These are phyloP conservation scores for Clavelina lepadiformis DNA, from an alignment of 23 tunicate genomes.

Conservation along the genomic window DNA sequence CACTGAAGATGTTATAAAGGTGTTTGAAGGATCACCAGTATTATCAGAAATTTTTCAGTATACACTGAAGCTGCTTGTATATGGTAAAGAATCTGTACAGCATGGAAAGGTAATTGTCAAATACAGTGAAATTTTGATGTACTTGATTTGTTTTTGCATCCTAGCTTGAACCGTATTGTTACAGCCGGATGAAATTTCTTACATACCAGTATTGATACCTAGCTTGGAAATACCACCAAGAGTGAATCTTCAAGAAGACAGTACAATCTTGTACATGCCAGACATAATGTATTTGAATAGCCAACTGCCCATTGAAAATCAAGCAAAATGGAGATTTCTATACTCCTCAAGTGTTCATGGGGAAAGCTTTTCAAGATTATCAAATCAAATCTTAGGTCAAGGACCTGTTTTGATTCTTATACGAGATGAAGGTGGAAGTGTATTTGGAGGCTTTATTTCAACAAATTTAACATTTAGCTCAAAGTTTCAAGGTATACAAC, in stretches of 20 bases:
- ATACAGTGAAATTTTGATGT: too few species aligned
- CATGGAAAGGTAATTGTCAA: too few species aligned
- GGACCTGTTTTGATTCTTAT: conserved; percentile 68
- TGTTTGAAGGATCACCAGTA: too few species aligned
- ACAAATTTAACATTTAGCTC: conserved; percentile 61
- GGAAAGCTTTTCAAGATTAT: conserved; percentile 82
- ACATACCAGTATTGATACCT: conserved; percentile 13
- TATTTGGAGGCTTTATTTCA: conserved; percentile 76
- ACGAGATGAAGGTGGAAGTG: conserved; percentile 57
- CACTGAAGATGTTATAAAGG: too few species aligned
- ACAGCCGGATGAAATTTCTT: background rate
- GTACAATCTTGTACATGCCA: conserved; percentile 19
- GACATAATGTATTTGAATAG: conserved; percentile 49
- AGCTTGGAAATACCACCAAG: conserved; percentile 9
- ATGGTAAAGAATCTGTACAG: too few species aligned
- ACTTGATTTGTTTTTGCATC: too few species aligned
- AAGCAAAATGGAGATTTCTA: conserved; percentile 82
- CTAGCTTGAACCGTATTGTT: too few species aligned
- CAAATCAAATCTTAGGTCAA: conserved; percentile 26
- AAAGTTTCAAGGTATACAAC: conserved; percentile 61
- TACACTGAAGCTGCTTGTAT: too few species aligned
- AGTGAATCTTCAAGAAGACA: background rate
- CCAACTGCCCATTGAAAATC: conserved; percentile 26
- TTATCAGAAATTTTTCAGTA: too few species aligned
- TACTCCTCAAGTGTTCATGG: conserved; percentile 77